phyloP scores from a whole-genome alignment of 2,113 vertebrate species.

The Esox niger region DNA sequence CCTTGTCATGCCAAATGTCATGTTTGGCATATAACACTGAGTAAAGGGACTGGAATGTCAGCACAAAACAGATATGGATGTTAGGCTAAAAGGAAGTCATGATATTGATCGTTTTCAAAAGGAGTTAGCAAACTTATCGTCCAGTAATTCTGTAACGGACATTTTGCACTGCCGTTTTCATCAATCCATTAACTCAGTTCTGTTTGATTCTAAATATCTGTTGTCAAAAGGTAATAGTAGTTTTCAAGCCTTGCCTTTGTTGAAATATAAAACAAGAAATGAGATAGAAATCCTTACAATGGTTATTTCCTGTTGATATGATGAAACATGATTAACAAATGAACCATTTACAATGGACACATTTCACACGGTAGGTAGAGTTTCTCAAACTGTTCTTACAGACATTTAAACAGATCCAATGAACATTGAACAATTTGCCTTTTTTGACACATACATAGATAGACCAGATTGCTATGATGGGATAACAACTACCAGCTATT shows the following conservation, averaged over 20 bases:
- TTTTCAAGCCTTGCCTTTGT: conserved; percentile 13
- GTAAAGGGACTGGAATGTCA: too few species aligned
- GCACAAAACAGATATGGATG: conserved; percentile 11
- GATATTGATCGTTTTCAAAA: too few species aligned
- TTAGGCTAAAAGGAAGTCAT: conserved; percentile 63
- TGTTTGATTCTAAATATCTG: conserved; percentile 77
- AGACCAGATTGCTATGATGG: conserved; percentile 31
- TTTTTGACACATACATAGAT: conserved; percentile 42
- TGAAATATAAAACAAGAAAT: conserved; percentile 10
- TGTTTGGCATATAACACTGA: too few species aligned
- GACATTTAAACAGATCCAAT: conserved; percentile 43
- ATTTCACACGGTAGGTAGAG: conserved; percentile 22
- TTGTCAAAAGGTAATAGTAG: conserved; percentile 56
- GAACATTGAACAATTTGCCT: conserved; percentile 18
- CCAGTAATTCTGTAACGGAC: conserved; percentile 72
- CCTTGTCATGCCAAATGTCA: too few species aligned
- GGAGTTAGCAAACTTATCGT: too few species aligned
- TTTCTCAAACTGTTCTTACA: conserved; percentile 35
- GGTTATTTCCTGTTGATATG: not conserved
- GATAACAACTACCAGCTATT: conserved; percentile 25
- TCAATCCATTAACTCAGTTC: conserved; percentile 71
- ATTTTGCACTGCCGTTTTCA: conserved; percentile 66
- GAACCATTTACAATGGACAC: conserved; percentile 48
- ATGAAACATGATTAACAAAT: conserved; percentile 36
- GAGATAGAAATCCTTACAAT: not conserved